These are phyloP conservation scores for Calameuta filiformis DNA, from an alignment of 2,888 invertebrate genomes.

Conservation along the genomic window DNA sequence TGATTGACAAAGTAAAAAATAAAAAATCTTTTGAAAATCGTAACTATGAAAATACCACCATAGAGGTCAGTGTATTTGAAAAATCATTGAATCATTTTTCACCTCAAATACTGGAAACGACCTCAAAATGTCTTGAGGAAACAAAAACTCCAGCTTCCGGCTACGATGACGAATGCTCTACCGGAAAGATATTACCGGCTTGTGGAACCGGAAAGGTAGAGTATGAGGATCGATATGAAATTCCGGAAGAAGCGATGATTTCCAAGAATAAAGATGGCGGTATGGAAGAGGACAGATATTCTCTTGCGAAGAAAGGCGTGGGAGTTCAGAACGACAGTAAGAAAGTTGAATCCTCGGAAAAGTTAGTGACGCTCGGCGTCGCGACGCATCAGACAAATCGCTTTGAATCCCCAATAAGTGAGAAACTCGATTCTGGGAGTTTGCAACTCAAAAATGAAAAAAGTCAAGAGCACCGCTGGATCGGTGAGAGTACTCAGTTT, in stretches of 20 bases:
- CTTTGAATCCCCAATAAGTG: not conserved
- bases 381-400: not conserved
- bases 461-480: not conserved
- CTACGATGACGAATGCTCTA: not conserved
- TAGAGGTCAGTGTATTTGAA: not conserved
- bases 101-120: not conserved
- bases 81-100: not conserved
- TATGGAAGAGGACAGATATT: not conserved
- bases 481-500: not conserved
- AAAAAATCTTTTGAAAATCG: not conserved
- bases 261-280: not conserved
- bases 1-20: not conserved
- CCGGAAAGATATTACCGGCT: constrained; percentile 3
- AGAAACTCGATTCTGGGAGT: not conserved
- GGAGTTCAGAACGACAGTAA: not conserved
- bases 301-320: not conserved
- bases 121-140: not conserved
- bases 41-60: not conserved
- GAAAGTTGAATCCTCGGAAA: not conserved
- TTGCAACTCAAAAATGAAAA: not conserved
- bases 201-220: not conserved
- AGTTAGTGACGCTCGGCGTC: not conserved
- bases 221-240: not conserved
- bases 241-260: not conserved
- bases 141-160: not conserved